These are phyloP conservation scores for Anthopleura xanthogrammica DNA, from an alignment of 92 coral and sea anemone genomes.

Conservation along the genomic window DNA sequence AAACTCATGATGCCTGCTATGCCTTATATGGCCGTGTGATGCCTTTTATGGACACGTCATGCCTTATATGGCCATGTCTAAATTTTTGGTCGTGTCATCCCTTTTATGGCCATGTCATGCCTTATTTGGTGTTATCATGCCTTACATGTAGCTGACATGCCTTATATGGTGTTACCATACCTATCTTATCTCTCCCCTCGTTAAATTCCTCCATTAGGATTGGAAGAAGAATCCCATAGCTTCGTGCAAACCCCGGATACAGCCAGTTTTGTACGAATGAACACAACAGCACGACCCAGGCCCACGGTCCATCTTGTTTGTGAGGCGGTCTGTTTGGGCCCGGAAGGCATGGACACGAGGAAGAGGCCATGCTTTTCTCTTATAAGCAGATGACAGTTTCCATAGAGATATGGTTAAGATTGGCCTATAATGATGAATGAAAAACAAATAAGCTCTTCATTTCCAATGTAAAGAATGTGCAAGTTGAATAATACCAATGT, in stretches of 20 bases:
- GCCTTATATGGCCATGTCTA: too few species aligned
- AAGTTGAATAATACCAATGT: too few species aligned
- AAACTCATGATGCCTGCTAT: too few species aligned
- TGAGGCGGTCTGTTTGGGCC: conserved; percentile 27
- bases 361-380: neutral
- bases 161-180: conserved; percentile 1
- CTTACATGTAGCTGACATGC: too few species aligned
- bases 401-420: neutral
- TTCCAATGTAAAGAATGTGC: too few species aligned
- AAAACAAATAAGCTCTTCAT: neutral
- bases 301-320: conserved; percentile 31
- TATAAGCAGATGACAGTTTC: neutral
- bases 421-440: neutral
- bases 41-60: too few species aligned
- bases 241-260: conserved; percentile 7
- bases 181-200: conserved; percentile 37
- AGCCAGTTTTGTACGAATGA: conserved; percentile 6
- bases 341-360: conserved; percentile 3
- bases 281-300: conserved; percentile 24
- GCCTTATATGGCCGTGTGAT: too few species aligned
- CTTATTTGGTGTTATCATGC: too few species aligned
- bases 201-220: conserved; percentile 35
- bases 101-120: too few species aligned
- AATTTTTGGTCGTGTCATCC: too few species aligned
- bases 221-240: conserved; percentile 47